Conservation (phyloP, 2,888 invertebrate species). For the Cryptocheilus praepositus region DNA sequence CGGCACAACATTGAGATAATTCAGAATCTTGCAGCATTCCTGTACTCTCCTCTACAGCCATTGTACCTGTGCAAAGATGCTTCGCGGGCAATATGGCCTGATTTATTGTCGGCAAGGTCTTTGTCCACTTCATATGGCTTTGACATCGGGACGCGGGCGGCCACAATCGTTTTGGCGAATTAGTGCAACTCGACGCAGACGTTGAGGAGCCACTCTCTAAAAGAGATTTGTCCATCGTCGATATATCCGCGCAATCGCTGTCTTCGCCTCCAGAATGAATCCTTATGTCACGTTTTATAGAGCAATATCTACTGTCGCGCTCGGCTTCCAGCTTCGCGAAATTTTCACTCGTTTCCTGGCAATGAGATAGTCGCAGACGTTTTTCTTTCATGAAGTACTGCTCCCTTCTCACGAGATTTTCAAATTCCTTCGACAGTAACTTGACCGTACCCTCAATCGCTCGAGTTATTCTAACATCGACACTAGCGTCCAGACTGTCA, state of each 20-base stretch:
- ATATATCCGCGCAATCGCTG: conserved; percentile 74
- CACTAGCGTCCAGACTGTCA: conserved; percentile 48
- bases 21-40: conserved; percentile 3
- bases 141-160: conserved; percentile 71
- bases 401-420: conserved; percentile 66
- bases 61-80: conserved; percentile 69
- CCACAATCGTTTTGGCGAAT: conserved; percentile 80
- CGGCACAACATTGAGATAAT: conserved; percentile 3
- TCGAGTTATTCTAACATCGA: conserved; percentile 64
- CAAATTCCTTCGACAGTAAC: conserved; percentile 68
- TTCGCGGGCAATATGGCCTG: conserved; percentile 68
- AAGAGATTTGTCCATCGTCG: conserved; percentile 65
- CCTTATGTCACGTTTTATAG: conserved; percentile 75
- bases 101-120: conserved; percentile 76
- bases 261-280: conserved; percentile 79
- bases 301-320: conserved; percentile 55
- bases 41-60: conserved; percentile 15
- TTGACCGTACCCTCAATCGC: conserved; percentile 71
- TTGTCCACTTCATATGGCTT: conserved; percentile 75
- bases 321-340: conserved; percentile 66
- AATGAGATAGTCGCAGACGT: conserved; percentile 48
- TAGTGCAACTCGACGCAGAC: conserved; percentile 80
- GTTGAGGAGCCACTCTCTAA: conserved; percentile 77
- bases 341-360: conserved; percentile 55
- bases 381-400: conserved; percentile 64